These are phyloP conservation scores for Acipenser oxyrinchus DNA, from an alignment of 2,797 vertebrate genomes.

Conservation along the genomic window DNA sequence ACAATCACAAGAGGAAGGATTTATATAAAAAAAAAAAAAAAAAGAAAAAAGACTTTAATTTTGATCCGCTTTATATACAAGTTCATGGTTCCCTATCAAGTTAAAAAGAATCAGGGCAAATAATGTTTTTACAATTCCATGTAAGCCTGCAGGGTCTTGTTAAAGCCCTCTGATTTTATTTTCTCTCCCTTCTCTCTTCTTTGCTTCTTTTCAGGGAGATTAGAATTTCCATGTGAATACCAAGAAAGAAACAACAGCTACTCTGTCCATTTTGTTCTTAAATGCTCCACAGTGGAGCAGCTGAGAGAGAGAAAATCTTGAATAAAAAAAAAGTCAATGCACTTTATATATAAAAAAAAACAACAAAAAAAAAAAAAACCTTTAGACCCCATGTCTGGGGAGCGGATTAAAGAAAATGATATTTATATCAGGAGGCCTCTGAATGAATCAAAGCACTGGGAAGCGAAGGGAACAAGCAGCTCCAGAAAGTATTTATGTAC, in stretches of 20 bases:
- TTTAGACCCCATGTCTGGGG: slow-evolving; percentile 20
- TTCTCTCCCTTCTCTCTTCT: slow-evolving; percentile 34
- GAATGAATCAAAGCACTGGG: slow-evolving; percentile 55
- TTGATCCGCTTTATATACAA: slow-evolving; percentile 40
- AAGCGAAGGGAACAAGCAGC: slow-evolving; percentile 42
- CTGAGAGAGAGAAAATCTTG: slow-evolving; percentile 26
- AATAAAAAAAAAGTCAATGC: slow-evolving; percentile 21
- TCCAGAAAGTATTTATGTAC: slow-evolving; percentile 36
- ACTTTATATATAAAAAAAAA: slow-evolving; percentile 34
- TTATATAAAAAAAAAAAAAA: slow-evolving; percentile 7
- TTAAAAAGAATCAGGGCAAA: slow-evolving; percentile 59
- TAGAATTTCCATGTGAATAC: slow-evolving; percentile 95
- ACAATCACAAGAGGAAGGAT: slow-evolving; percentile 2
- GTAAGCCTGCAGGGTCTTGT: slow-evolving; percentile 54
- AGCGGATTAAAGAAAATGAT: slow-evolving; percentile 61
- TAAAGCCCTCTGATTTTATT: slow-evolving; percentile 51
- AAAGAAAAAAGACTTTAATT: background rate
- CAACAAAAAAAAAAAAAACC: slow-evolving; percentile 18
- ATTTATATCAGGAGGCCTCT: slow-evolving; percentile 62
- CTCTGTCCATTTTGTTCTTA: slow-evolving; percentile 65
- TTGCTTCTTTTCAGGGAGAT: slow-evolving; percentile 71
- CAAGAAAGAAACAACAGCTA: slow-evolving; percentile 83
- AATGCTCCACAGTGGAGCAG: slow-evolving; percentile 41
- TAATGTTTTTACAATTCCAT: slow-evolving; percentile 53
- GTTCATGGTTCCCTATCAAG: slow-evolving; percentile 49